phyloP scores from a whole-genome alignment of 2,888 invertebrate genomes.

The Pammene fasciana region DNA sequence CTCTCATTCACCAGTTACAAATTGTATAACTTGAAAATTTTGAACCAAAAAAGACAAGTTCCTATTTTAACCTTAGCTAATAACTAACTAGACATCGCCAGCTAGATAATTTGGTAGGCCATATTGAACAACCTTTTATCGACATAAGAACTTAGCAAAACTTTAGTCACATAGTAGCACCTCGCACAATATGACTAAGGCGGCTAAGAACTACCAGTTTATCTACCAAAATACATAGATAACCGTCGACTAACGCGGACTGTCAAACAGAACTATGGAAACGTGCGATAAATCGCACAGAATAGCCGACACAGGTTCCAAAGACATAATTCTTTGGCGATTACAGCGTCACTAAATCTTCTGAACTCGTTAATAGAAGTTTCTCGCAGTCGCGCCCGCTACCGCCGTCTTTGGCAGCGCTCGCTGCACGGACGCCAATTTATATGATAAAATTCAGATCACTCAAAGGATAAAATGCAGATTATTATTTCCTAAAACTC shows the following conservation, averaged over 20 bases:
- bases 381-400: slow-evolving; percentile 74
- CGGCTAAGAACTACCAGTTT: background rate
- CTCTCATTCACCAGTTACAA: no score
- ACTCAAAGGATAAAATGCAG: slow-evolving; percentile 73
- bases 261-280: slow-evolving; percentile 38
- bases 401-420: slow-evolving; percentile 78
- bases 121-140: no score
- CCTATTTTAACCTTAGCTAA: no score
- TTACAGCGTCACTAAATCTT: slow-evolving; percentile 77
- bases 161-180: no score
- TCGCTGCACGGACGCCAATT: slow-evolving; percentile 69
- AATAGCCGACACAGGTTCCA: slow-evolving; percentile 60
- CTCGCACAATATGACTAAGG: no score
- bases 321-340: slow-evolving; percentile 74
- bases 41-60: no score
- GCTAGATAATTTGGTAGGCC: no score
- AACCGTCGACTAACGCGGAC: slow-evolving; percentile 10
- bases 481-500: slow-evolving; percentile 64
- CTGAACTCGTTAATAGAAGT: slow-evolving; percentile 79
- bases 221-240: background rate
- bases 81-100: no score
- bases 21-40: no score
- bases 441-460: slow-evolving; percentile 74
- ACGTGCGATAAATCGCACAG: slow-evolving; percentile 49
- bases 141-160: no score